Evolutionary conservation across 2,888 invertebrate species (phyloP).

Genomic region (Pseudeuparius sepicola): DNA sequence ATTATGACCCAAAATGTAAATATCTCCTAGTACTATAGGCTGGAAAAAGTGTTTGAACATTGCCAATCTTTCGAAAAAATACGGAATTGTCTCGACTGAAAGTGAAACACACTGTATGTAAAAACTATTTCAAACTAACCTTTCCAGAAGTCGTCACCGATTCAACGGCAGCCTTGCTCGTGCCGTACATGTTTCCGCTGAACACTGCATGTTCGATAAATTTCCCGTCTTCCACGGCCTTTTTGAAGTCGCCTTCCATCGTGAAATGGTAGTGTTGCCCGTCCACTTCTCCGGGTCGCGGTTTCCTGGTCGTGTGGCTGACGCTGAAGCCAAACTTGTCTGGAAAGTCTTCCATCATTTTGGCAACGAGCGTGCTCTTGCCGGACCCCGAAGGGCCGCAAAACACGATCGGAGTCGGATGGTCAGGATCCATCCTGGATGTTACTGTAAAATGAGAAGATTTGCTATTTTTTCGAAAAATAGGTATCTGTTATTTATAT

Average conservation of each 20-base stretch:
- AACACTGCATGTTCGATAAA: constrained; percentile 90
- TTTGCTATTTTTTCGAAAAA: too few relatives aligned
- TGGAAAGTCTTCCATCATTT: constrained; percentile 77
- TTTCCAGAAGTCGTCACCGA: constrained; percentile 70
- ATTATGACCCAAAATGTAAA: too few relatives aligned
- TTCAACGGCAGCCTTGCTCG: constrained; percentile 81
- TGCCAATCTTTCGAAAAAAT: too few relatives aligned
- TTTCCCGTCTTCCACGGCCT: constrained; percentile 64
- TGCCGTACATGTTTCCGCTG: constrained; percentile 93
- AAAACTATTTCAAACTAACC: too few relatives aligned
- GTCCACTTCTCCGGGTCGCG: constrained; percentile 66
- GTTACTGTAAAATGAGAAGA: too few relatives aligned
- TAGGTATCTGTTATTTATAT: too few relatives aligned
- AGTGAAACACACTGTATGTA: too few relatives aligned
- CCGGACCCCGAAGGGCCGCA: constrained; percentile 96
- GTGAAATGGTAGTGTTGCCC: constrained; percentile 86
- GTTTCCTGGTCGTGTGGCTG: constrained; percentile 81
- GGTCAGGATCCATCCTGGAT: neutral
- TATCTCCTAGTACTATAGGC: too few relatives aligned
- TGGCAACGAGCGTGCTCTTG: constrained; percentile 84
- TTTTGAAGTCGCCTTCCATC: constrained; percentile 60
- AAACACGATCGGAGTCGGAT: constrained; percentile 63
- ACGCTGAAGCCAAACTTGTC: constrained; percentile 90
- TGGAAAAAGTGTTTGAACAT: too few relatives aligned
- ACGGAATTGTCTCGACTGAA: too few relatives aligned